These are phyloP conservation scores for Mesaphorura yosii DNA, from an alignment of 1,140 invertebrate species.

Conservation along the genomic window DNA sequence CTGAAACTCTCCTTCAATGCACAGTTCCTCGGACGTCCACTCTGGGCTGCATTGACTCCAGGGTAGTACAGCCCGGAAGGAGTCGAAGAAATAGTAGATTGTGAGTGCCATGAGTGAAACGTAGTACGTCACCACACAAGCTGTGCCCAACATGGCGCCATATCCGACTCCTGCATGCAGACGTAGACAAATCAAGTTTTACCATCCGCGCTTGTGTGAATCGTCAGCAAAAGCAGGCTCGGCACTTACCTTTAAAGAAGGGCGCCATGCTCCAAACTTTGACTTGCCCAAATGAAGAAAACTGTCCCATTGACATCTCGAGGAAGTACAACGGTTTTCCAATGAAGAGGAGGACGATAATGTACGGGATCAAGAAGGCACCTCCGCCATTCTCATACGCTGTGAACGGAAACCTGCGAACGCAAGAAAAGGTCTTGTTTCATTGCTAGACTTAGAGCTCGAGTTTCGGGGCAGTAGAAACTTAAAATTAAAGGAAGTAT, in stretches of 20 bases:
- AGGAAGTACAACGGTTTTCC: slow-evolving; percentile 51
- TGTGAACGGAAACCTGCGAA: slow-evolving; percentile 50
- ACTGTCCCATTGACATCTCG: slow-evolving; percentile 50
- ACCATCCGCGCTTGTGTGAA: too few species aligned
- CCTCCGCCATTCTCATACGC: slow-evolving; percentile 17
- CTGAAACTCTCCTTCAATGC: not conserved
- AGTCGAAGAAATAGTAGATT: slow-evolving; percentile 38
- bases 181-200: too few species aligned
- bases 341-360: slow-evolving; percentile 34
- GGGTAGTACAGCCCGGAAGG: slow-evolving; percentile 34
- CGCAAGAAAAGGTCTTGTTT: too few species aligned
- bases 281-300: slow-evolving; percentile 45
- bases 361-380: slow-evolving; percentile 14
- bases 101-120: slow-evolving; percentile 37
- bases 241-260: not conserved
- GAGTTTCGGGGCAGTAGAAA: too few species aligned
- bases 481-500: too few species aligned
- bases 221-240: too few species aligned
- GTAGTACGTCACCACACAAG: too few species aligned
- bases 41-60: slow-evolving; percentile 34
- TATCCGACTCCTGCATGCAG: too few species aligned
- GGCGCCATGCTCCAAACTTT: slow-evolving; percentile 51
- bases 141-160: too few species aligned
- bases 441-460: too few species aligned
- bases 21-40: slow-evolving; percentile 31